Conservation (phyloP, 2,888 invertebrate species). For the Germaria angustata region DNA sequence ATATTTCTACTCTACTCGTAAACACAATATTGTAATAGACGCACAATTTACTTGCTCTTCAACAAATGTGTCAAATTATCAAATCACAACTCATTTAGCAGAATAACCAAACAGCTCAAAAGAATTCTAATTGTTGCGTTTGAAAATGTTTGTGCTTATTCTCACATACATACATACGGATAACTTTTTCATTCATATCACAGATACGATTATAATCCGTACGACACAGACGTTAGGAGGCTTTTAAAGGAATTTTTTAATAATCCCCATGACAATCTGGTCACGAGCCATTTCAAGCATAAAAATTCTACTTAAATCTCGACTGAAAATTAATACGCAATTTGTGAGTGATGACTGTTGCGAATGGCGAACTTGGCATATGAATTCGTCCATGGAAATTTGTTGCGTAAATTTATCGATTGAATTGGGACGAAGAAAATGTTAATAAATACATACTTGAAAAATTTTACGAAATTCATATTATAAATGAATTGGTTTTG, state of each 20-base stretch:
- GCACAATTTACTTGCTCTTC: slow-evolving; percentile 26
- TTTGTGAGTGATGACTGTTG: too few species aligned
- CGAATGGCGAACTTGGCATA: too few species aligned
- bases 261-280: not conserved
- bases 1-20: not conserved
- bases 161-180: too few species aligned
- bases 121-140: slow-evolving; percentile 7
- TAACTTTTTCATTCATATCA: too few species aligned
- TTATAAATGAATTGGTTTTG: too few species aligned
- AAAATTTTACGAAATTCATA: too few species aligned
- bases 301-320: too few species aligned
- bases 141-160: not conserved
- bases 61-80: slow-evolving; percentile 14
- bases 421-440: too few species aligned
- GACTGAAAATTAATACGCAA: not conserved
- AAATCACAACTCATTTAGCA: not conserved
- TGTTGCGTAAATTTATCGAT: too few species aligned
- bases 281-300: not conserved
- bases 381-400: too few species aligned
- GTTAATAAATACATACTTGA: too few species aligned
- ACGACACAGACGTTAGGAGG: not conserved
- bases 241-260: not conserved
- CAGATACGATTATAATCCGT: not conserved
- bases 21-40: slow-evolving; percentile 9
- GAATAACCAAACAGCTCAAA: not conserved